phyloP scores from a whole-genome alignment of 2,113 vertebrate species.

The Nansenia antarctica region DNA sequence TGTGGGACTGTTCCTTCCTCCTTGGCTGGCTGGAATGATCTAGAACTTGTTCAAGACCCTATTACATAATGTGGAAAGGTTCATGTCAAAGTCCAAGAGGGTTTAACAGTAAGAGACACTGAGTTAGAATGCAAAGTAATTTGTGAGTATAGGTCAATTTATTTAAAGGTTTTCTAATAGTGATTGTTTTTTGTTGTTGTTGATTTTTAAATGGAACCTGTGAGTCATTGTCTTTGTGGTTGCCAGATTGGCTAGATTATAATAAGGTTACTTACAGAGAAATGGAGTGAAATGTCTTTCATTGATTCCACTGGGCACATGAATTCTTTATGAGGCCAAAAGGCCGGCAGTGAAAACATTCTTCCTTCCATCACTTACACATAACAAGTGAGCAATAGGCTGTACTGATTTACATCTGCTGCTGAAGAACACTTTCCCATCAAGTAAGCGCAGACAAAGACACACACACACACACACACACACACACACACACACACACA shows the following conservation, averaged over 20 bases:
- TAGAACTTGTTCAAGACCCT: constrained; percentile 50
- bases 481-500: neutral
- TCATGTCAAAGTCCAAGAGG: neutral
- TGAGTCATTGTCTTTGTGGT: neutral
- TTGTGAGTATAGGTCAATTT: neutral
- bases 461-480: neutral
- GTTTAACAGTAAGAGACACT: neutral
- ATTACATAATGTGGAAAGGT: neutral
- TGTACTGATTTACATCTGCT: no score
- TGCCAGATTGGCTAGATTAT: constrained; percentile 21
- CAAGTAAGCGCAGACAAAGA: no score
- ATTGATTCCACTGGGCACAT: constrained; percentile 40
- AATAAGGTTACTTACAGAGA: constrained; percentile 24
- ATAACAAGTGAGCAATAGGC: constrained; percentile 15
- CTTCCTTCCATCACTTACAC: constrained; percentile 17
- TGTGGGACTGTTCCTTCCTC: constrained; percentile 93
- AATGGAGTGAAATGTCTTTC: constrained; percentile 43
- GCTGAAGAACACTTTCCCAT: no score
- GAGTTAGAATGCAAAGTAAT: neutral
- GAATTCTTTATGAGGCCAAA: constrained; percentile 63
- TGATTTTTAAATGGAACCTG: neutral
- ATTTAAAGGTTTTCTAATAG: neutral
- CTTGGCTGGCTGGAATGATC: constrained; percentile 98
- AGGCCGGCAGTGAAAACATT: constrained; percentile 46
- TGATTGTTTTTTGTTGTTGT: neutral